phyloP scores from a whole-genome alignment of 2,888 invertebrate genomes.

The Cyclophora albipunctata region DNA sequence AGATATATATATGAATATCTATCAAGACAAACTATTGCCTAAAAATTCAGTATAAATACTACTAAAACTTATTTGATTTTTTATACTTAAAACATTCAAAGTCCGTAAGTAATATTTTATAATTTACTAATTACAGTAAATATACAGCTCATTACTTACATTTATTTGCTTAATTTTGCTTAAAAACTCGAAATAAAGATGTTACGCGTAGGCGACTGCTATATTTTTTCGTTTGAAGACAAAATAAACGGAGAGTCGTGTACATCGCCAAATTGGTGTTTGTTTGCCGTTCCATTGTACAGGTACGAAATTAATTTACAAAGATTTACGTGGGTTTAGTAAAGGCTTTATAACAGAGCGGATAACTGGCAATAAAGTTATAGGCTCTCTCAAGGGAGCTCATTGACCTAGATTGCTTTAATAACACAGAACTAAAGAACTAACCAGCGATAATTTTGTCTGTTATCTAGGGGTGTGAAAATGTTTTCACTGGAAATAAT shows the following conservation, averaged over 20 bases:
- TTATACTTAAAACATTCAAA: no score
- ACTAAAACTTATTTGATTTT: no score
- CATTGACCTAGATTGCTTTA: slow-evolving; percentile 8
- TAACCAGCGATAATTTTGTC: no score
- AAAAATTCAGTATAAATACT: no score
- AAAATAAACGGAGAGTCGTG: slow-evolving; percentile 36
- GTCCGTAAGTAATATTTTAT: no score
- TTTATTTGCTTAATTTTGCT: no score
- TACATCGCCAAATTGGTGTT: slow-evolving; percentile 37
- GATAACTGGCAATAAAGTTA: neutral
- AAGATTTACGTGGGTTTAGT: slow-evolving; percentile 14
- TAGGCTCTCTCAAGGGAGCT: slow-evolving; percentile 5
- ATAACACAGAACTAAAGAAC: neutral
- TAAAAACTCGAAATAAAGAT: neutral
- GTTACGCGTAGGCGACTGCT: slow-evolving; percentile 28
- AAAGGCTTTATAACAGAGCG: slow-evolving; percentile 8
- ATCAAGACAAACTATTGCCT: no score
- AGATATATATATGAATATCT: no score
- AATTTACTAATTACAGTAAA: no score
- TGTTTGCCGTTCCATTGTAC: slow-evolving; percentile 26
- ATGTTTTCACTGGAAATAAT: no score
- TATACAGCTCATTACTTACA: no score
- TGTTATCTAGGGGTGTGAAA: no score
- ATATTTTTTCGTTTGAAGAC: slow-evolving; percentile 34
- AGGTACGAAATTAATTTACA: slow-evolving; percentile 35